These are phyloP conservation scores for Nyctibius grandis DNA, from an alignment of 2,797 vertebrate genomes.

Conservation along the genomic window DNA sequence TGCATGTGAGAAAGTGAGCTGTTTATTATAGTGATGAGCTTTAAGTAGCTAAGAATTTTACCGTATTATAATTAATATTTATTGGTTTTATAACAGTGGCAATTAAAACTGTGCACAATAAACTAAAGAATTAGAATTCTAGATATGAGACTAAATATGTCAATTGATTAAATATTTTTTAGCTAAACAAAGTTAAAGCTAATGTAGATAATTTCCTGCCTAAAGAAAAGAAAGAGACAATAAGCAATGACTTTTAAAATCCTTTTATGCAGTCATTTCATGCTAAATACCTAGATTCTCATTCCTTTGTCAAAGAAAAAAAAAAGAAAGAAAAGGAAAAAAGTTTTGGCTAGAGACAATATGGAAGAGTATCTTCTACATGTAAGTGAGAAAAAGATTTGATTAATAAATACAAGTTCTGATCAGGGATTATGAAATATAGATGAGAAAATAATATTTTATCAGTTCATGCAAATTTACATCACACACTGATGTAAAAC, in stretches of 20 bases:
- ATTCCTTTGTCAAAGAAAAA: background rate
- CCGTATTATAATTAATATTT: background rate
- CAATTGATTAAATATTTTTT: background rate
- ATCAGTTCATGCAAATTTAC: background rate
- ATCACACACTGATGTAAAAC: background rate
- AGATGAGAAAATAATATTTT: background rate
- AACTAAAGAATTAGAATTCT: background rate
- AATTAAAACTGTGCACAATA: background rate
- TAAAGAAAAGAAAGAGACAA: background rate
- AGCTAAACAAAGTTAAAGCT: background rate
- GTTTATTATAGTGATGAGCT: background rate
- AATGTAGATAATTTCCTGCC: background rate
- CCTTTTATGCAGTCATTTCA: background rate
- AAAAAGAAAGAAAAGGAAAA: rapidly evolving
- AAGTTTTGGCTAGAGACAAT: background rate
- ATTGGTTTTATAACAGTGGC: background rate
- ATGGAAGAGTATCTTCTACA: background rate
- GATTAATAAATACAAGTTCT: background rate
- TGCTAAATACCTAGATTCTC: background rate
- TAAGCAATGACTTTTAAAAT: background rate
- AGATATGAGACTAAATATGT: background rate
- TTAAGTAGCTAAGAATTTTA: background rate
- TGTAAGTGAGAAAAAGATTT: background rate
- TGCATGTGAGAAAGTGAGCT: background rate
- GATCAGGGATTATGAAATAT: background rate